Evolutionary conservation across 2,113 vertebrate species (phyloP), one percentile per base, ranked within the genome.

Genomic region (Argyrosomus japonicus): DNA sequence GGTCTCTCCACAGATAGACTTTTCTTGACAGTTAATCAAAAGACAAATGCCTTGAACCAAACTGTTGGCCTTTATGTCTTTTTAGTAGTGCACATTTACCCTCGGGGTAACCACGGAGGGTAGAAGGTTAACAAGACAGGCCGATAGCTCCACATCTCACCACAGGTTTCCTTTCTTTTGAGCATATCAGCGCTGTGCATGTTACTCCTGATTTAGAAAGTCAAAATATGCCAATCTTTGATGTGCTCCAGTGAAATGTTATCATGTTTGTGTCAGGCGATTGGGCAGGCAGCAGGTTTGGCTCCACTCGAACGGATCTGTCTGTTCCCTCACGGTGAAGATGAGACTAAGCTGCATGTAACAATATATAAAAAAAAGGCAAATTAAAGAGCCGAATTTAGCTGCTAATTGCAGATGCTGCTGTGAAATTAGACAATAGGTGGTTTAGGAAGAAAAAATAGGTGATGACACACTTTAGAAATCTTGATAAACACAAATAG

Each of bases 181-280:
- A 72, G 69, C 64, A 19, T 85, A 84, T 91, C 88, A 69, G 80
- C 67, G 1, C 50, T 15, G 18, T 69, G 77, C 88, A 88, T 74
- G 89, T 79, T 71, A 63, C 45, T 77, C 85, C 81, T 84, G 47
- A 87, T 89, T 77, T 86, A 84, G 86, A 88, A 77, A 79, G 82
- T 83, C 57, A 63, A 64, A 87, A 81, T 77, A 84, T 86, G 73
- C 79, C 89, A 86, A 70, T 89, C 79, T 85, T 86, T 88, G 84
- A 91, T 90, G 83, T 68, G 84, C 77, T 79, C 72, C 51, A 56
- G 81, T 79, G 80, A 88, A 90, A 92, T 89, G 85, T 90, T 91
- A 90, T 93, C 92, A 75, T 70, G 75, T 87, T 76, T 79, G 81
- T 90, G 93, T 91, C 88, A 88, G 90, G 85, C 75, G 13, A 89